Base-by-base conservation (phyloP, 2,888 invertebrate species). In the Rhagonycha lutea region DNA sequence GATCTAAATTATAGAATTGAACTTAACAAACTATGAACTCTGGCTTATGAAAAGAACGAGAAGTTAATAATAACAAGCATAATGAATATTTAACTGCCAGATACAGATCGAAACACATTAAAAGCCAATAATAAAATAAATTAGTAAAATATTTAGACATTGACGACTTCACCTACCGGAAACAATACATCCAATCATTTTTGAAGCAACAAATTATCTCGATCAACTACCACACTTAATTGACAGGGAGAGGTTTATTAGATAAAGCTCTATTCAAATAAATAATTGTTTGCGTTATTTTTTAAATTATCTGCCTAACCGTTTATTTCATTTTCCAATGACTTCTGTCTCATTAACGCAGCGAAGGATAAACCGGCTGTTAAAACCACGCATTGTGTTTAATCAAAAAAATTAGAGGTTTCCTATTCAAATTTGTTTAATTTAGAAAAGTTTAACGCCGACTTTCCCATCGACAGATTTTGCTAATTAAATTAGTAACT, bases 1-100 rank as follows among this genome's bases (percentile, higher is more conserved):
- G 70, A 74, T 67, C 76, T 76, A 76, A 76, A 76, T 76, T 76
- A 73, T 73, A 76, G 76, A 76, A 76, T 74, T 76, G 68, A 71
- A 73, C 73, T 74, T 74, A 74, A 76, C 72, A 72, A 72, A 76
- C 72, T 75, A 72, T 76, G 76, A 70, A 76, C 76, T 76, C 73
- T 73, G 63, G 26, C 72, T 73, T 63, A 29, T 61, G 14, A 67
- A 26, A 28, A 68, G 68, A 47, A 47, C 47, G 72, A 73, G 73
- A 69, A 72, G 61, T 65, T 47, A 47, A 47, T 47, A 47, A 47
- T 47, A 26, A 72, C 47, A 60, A 62, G 65, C 62, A 61, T 69
- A 72, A 75, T 69, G 72, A 75, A 72, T 60, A 75, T 72, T 74
- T 70, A 70, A 70, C 70, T 68, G 67, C 68, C 29, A 61, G 24